phyloP scores from a whole-genome alignment of 2,888 invertebrate genomes.

The Conomelus anceps region DNA sequence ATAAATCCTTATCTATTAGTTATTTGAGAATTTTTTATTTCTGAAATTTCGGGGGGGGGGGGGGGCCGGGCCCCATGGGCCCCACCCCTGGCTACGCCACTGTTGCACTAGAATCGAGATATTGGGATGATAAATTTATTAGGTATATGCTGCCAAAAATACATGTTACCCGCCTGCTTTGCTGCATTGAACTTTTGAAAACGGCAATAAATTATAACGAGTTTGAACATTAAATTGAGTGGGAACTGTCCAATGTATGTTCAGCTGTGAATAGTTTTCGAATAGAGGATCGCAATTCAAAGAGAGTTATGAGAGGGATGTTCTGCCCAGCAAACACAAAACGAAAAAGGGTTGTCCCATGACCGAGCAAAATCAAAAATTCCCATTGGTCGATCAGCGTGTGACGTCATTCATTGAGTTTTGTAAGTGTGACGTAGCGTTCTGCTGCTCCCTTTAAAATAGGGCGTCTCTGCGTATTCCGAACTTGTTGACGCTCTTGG shows the following conservation, averaged over 20 bases:
- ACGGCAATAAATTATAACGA: not conserved
- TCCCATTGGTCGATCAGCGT: not conserved
- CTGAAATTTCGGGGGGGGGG: too few relatives aligned
- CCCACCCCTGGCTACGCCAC: too few relatives aligned
- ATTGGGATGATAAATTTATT: not conserved
- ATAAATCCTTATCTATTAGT: too few relatives aligned
- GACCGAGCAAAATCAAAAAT: not conserved
- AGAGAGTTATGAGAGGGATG: not conserved
- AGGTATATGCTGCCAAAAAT: not conserved
- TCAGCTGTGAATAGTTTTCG: not conserved
- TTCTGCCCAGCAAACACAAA: not conserved
- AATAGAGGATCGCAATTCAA: not conserved
- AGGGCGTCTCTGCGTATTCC: not conserved
- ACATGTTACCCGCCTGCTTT: not conserved
- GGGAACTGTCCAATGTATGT: not conserved
- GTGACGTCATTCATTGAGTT: conserved; percentile 8
- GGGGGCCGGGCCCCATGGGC: too few relatives aligned
- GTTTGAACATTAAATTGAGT: not conserved
- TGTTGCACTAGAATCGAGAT: not conserved
- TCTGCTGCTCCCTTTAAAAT: not conserved
- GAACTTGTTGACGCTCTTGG: not conserved
- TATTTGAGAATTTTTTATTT: too few relatives aligned
- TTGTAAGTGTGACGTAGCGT: conserved; percentile 3
- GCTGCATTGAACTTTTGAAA: not conserved
- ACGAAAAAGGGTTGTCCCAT: not conserved